Evolutionary conservation across 2,797 vertebrate genomes (phyloP).

Genomic region (Xenopus petersii): DNA sequence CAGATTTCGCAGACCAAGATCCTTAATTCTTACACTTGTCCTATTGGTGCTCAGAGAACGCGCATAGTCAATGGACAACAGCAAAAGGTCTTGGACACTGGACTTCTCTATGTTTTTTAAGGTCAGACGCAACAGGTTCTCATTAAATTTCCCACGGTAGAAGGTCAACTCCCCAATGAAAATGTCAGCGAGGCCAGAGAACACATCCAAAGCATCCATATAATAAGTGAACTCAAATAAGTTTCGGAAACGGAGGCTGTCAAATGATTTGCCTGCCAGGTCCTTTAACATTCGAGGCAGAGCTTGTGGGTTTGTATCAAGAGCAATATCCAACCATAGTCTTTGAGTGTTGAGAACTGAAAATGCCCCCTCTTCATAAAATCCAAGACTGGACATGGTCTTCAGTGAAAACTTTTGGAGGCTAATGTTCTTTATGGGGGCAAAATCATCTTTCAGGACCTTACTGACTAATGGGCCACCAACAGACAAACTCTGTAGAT

Average conservation of each 20-base stretch:
- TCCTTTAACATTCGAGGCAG: slow-evolving; percentile 70
- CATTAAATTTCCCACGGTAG: slow-evolving; percentile 79
- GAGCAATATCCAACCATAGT: slow-evolving; percentile 73
- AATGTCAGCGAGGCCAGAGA: slow-evolving; percentile 63
- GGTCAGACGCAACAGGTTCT: slow-evolving; percentile 75
- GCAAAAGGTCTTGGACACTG: slow-evolving; percentile 58
- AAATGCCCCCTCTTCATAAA: slow-evolving; percentile 75
- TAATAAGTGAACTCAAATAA: slow-evolving; percentile 83
- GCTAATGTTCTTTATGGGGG: slow-evolving; percentile 58
- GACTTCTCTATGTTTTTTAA: slow-evolving; percentile 67
- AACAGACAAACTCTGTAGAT: slow-evolving; percentile 67
- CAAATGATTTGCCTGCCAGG: slow-evolving; percentile 67
- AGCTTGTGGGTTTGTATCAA: slow-evolving; percentile 63
- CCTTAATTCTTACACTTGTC: slow-evolving; percentile 55
- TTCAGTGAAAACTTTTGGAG: slow-evolving; percentile 74
- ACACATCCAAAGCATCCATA: slow-evolving; percentile 62
- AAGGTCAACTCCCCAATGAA: slow-evolving; percentile 64
- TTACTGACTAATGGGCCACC: slow-evolving; percentile 68
- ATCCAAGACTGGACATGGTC: slow-evolving; percentile 64
- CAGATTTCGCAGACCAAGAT: slow-evolving; percentile 65
- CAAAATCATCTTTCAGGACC: slow-evolving; percentile 66
- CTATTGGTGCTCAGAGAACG: slow-evolving; percentile 66
- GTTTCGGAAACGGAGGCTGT: slow-evolving; percentile 73
- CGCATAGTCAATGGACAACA: slow-evolving; percentile 80
- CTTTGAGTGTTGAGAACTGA: slow-evolving; percentile 61